Evolutionary conservation across 2,113 vertebrate genomes (phyloP), one percentile per base, ranked within the genome.

Genomic region (Rhipidura dahli): DNA sequence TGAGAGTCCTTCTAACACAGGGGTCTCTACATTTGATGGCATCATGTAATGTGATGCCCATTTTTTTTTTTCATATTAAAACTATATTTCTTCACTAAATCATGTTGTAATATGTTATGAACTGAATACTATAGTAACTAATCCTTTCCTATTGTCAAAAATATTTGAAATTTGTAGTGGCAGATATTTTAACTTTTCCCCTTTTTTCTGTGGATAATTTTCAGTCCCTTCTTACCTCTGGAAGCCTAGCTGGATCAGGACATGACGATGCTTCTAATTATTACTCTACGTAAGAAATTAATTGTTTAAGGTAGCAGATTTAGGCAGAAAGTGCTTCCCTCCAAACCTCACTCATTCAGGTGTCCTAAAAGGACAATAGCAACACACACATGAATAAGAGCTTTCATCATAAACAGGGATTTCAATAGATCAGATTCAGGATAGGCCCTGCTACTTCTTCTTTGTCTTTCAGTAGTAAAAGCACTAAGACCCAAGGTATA

Each of bases 41-140:
- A 59, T 30, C 22, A 40, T 3, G 4, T 57, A 53, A 63, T 69
- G 6, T 31, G 21, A 13, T 2, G 1, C 11, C 4, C 19, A 0
- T 3, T 27, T 44, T 45, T 17, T 45, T 17, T 72, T 60, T 59
- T 69, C 2, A 35, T 27, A 7, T 14, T 50, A 53, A 19, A 82
- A 23, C 37, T 50, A 10, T 15, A 60, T 64, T 68, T 22, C 13
- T 85, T 83, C 23, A 39, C 11, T 90, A 70, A 92, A 57, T 63
- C 47, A 23, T 13, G 8, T 42, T 57, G 14, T 26, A 51, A 82
- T 68, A 10, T 60, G 22, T 23, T 68, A 30, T 47, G 78, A 79
- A 56, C 24, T 40, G 66, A 89, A 66, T 33, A n/a, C 3, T 53
- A 7, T 8, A 37, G 13, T 56, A 83, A 63, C 33, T 54, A 79